Evolutionary conservation across 1,140 invertebrate genomes (phyloP).

Genomic region (Drosophila asahinai): DNA sequence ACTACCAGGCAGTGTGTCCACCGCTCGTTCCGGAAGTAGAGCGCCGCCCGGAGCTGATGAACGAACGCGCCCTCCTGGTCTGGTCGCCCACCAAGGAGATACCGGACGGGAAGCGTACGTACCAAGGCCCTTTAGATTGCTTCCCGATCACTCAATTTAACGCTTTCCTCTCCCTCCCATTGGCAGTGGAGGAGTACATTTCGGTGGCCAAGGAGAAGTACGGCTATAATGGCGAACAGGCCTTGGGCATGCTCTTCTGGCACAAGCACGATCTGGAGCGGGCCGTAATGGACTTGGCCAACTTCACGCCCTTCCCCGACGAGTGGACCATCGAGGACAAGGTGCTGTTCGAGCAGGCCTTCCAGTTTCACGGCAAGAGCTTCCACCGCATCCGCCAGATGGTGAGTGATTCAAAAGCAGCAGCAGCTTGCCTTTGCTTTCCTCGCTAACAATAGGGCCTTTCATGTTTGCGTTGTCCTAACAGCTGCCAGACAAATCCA

Average conservation of each 20-base stretch:
- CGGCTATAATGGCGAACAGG: slow-evolving; percentile 98
- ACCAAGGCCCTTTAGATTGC: too few species aligned
- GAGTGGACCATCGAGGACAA: slow-evolving; percentile 99
- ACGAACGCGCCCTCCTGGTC: slow-evolving; percentile 95
- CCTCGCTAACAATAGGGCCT: slow-evolving; percentile 32
- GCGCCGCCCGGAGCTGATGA: slow-evolving; percentile 87
- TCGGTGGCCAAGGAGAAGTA: slow-evolving; percentile 98
- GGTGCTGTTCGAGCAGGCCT: slow-evolving; percentile 98
- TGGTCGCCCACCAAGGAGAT: slow-evolving; percentile 97
- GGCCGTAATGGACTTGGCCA: slow-evolving; percentile 96
- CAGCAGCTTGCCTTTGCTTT: slow-evolving; percentile 5
- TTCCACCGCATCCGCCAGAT: slow-evolving; percentile 99
- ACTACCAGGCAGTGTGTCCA: slow-evolving; percentile 96
- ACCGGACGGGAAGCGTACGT: slow-evolving; percentile 93
- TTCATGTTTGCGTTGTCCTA: slow-evolving; percentile 13
- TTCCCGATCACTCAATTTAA: background rate
- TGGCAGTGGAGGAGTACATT: slow-evolving; percentile 96
- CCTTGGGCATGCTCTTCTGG: slow-evolving; percentile 99
- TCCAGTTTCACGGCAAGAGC: slow-evolving; percentile 99
- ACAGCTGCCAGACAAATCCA: slow-evolving; percentile 97
- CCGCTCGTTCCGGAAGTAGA: slow-evolving; percentile 89
- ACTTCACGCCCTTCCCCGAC: slow-evolving; percentile 98
- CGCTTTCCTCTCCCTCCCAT: background rate
- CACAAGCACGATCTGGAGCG: slow-evolving; percentile 98
- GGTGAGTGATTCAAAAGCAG: slow-evolving; percentile 87